Evolutionary conservation across 2,888 invertebrate species (phyloP), one percentile per base, ranked within the genome.

Genomic region (Drosophila sordidapex): DNA sequence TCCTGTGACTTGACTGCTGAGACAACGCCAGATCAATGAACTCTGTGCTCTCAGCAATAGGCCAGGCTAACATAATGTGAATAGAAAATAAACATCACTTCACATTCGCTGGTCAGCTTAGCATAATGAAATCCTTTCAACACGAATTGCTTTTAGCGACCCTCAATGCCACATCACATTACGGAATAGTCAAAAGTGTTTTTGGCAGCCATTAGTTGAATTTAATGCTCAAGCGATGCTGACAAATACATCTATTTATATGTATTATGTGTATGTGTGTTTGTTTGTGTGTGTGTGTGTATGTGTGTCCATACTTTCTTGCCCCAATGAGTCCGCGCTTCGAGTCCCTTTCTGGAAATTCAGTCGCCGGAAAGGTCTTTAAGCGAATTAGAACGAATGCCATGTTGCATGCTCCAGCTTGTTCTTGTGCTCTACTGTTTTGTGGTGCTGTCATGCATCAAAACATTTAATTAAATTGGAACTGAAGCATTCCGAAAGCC

Each of bases 381-480:
- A 86, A 84, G 72, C 90, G 89, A 83, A 89, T 83, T 81, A 81
- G 82, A 81, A 70, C 79, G 67, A 88, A 84, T 87, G 74, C 73
- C 65, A 66, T 78, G 87, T 81, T 70, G 60, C 58, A 58, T 72
- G 62, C 79, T 58, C 38, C 57, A 36, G 48, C 49, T 40, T 46
- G 8, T 46, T 25, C 36, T 11, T 58, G 48, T 35, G 31, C 40
- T 35, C 51, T 46, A 13, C 36, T 59, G 60, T 38, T 51, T 58
- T 67, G 53, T 67, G 68, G 70, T 60, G 74, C 86, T 85, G 86
- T 90, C 90, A 90, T 85, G 87, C 91, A 85, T 87, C 83, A 89
- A 87, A 89, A 87, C 86, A 89, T 87, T 87, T 90, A 89, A 87
- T 87, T 87, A 87, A 87, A 90, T 87, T 90, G 80, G 71, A 82